Conservation (phyloP, 1,140 invertebrate species). For the Neodiprion fabricii region DNA sequence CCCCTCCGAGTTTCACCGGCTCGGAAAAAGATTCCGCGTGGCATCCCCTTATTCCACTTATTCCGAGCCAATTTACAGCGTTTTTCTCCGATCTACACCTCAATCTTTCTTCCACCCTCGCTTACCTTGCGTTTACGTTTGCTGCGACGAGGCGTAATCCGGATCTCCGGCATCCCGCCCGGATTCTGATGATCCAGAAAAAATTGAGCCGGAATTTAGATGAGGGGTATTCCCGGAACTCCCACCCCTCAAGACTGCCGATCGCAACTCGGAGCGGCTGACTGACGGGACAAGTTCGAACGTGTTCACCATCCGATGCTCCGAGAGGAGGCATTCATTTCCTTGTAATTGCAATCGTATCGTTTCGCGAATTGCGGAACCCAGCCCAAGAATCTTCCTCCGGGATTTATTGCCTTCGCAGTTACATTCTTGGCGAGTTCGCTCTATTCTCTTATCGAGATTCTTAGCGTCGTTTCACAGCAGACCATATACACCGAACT, state of each 20-base stretch:
- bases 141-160: neutral
- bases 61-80: constrained; percentile 9
- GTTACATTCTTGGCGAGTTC: neutral
- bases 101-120: neutral
- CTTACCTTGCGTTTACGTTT: neutral
- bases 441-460: neutral
- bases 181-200: constrained; percentile 4
- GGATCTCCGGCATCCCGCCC: neutral
- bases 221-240: neutral
- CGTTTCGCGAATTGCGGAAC: neutral
- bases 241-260: neutral
- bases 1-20: neutral
- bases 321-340: neutral
- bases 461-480: neutral
- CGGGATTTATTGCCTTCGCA: neutral
- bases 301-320: too few species aligned
- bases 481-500: too few species aligned
- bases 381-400: neutral
- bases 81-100: neutral
- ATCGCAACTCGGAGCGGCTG: neutral
- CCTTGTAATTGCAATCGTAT: neutral
- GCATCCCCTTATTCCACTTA: neutral
- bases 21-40: neutral
- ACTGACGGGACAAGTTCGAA: too few species aligned
- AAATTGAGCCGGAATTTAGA: constrained; percentile 11